Evolutionary conservation across 2,888 invertebrate species (phyloP).

Genomic region (Liodrosophila aerea): DNA sequence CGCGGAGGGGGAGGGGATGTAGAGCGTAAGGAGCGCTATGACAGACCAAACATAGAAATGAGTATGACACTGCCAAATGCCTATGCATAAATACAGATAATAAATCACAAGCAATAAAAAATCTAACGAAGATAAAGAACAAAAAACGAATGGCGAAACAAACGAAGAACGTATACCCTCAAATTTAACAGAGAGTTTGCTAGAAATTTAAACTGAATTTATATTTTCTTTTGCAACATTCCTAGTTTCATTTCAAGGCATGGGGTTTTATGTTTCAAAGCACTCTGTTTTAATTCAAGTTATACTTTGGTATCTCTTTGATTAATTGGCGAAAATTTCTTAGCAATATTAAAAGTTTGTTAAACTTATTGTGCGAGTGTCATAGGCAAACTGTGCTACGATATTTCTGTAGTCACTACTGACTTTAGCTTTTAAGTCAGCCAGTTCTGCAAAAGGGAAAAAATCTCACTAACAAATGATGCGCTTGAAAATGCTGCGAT

Average conservation of each 20-base stretch:
- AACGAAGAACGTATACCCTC: too few relatives aligned
- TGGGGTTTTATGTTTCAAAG: too few relatives aligned
- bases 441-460: conserved; percentile 6
- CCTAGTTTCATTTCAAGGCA: too few relatives aligned
- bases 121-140: conserved; percentile 33
- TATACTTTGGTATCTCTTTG: too few relatives aligned
- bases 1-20: not conserved
- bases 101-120: conserved; percentile 62
- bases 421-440: conserved; percentile 36
- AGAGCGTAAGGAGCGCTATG: not conserved
- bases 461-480: conserved; percentile 61
- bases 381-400: not conserved
- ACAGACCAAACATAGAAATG: conserved; percentile 25
- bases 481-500: conserved; percentile 36
- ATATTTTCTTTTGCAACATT: too few relatives aligned
- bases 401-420: too few relatives aligned
- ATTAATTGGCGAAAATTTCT: too few relatives aligned
- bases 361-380: not conserved
- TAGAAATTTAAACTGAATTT: too few relatives aligned
- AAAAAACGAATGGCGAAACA: not conserved
- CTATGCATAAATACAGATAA: conserved; percentile 63
- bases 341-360: too few relatives aligned
- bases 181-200: too few relatives aligned
- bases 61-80: conserved; percentile 31
- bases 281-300: too few relatives aligned